Conservation (phyloP, 2,113 vertebrate genomes). For the Misgurnus anguillicaudatus region DNA sequence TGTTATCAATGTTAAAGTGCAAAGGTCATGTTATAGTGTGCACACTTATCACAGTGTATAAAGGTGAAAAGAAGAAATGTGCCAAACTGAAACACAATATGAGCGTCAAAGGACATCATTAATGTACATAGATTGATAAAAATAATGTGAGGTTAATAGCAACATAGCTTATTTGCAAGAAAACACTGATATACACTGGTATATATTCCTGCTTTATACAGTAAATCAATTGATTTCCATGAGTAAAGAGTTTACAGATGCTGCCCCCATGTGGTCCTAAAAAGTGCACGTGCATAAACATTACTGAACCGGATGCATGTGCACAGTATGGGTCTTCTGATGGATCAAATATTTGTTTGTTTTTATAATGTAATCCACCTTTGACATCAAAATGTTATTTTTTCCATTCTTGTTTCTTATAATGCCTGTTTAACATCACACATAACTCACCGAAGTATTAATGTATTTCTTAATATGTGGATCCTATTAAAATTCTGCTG, state of each 20-base stretch:
- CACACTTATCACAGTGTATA: no score
- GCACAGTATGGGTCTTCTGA: neutral
- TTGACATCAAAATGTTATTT: neutral
- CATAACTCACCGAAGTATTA: neutral
- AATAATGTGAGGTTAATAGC: no score
- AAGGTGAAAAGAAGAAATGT: no score
- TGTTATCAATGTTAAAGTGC: no score
- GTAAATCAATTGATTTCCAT: no score
- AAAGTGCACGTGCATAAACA: neutral
- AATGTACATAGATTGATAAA: no score
- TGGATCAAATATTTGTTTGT: neutral
- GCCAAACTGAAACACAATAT: no score
- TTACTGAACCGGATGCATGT: neutral
- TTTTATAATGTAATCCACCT: neutral
- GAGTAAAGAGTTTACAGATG: neutral
- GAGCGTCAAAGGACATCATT: no score
- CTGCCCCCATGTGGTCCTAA: conserved; percentile 23
- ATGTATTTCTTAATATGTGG: neutral
- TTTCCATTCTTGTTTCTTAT: neutral
- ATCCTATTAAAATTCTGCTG: neutral
- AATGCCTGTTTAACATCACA: neutral
- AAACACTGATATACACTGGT: no score
- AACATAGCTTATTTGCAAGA: no score
- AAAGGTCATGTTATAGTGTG: no score
- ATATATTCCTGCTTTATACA: no score